Evolutionary conservation across 2,888 invertebrate species (phyloP).

Genomic region (Stegana nigrithorax): DNA sequence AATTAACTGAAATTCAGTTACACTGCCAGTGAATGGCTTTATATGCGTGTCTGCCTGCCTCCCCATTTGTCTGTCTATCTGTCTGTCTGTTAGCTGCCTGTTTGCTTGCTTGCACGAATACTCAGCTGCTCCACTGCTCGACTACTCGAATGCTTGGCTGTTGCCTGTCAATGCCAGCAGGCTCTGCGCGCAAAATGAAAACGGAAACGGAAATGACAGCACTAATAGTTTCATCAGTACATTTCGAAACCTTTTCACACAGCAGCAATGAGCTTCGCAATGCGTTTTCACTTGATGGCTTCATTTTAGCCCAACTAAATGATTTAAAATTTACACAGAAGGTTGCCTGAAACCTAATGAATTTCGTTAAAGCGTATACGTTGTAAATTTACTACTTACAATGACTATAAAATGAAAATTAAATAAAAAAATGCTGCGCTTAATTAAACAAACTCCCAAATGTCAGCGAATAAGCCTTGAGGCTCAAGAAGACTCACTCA

Average conservation of each 20-base stretch:
- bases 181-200: background rate
- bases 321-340: too few species aligned
- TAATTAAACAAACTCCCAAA: constrained; percentile 58
- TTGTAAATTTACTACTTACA: constrained; percentile 33
- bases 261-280: too few species aligned
- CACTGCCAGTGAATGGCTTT: too few species aligned
- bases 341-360: background rate
- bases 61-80: too few species aligned
- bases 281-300: too few species aligned
- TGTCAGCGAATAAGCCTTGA: constrained; percentile 24
- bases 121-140: too few species aligned
- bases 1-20: too few species aligned
- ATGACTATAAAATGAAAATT: background rate
- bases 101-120: background rate
- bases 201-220: background rate
- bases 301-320: too few species aligned
- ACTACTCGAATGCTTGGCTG: too few species aligned
- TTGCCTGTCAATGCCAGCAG: background rate
- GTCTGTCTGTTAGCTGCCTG: background rate
- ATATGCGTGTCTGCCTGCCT: too few species aligned
- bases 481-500: background rate
- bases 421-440: constrained; percentile 32
- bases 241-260: background rate
- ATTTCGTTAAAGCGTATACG: constrained; percentile 22
- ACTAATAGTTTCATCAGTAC: constrained; percentile 9